Evolutionary conservation across 2,888 invertebrate species (phyloP), one percentile per base, ranked within the genome.

Genomic region (Hirtodrosophila trivittata): DNA sequence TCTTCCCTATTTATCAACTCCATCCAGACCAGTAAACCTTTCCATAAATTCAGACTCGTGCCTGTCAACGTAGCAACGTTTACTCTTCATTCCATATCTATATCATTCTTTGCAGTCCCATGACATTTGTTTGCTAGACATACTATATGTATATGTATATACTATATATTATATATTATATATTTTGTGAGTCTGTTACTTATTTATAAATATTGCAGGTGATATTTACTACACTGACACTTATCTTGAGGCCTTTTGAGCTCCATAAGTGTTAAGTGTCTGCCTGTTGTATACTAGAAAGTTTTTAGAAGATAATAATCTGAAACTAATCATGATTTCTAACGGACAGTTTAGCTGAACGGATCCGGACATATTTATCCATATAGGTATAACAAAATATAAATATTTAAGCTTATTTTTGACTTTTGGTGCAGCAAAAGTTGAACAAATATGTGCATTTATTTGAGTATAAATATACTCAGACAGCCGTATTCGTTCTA

Each of bases 1-100:
- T n/a, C 51, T 62, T 76, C 32, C 47, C 35, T 49, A 46, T 56
- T 56, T 55, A 10, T 13, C 32, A 45, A 67, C 51, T n/a, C 10
- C 2, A 45, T 3, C 18, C 2, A 3, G 41, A 47, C 41, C 18
- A 12, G 30, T 13, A 69, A 66, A 74, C 49, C 70, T 49, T 28
- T n/a, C 46, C 75, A 75, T 78, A 78, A 78, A 78, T 78, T 77
- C 46, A 59, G 65, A 62, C 86, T 74, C 71, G 83, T 75, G 71
- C 39, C 67, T 60, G 82, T 64, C 70, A 45, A 21, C 25, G 0
- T 12, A 3, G n/a, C 35, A 9, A 30, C 28, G 39, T 32, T 37
- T 28, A 58, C 37, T 51, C 25, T 30, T 37, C 21, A 47, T 46
- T 47, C 47, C 51, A 51, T 68, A 68, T 58, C 67, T 68, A 52